phyloP scores from a whole-genome alignment of 2,888 invertebrate species.

The Odontocolon sp. region DNA sequence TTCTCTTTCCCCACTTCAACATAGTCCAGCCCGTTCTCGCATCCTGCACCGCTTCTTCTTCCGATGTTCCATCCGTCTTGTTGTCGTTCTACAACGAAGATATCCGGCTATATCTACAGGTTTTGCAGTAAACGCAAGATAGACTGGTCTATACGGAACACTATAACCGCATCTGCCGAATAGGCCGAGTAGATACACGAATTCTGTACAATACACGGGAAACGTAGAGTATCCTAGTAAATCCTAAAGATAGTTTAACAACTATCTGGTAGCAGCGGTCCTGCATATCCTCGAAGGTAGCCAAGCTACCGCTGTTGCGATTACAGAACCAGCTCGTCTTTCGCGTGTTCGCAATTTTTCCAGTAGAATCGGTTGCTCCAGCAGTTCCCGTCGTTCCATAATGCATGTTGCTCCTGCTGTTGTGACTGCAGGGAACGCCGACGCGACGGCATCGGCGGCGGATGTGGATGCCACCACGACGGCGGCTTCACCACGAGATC shows the following conservation, averaged over 20 bases:
- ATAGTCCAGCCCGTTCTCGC: slow-evolving; percentile 6
- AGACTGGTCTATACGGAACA: background rate
- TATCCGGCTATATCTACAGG: background rate
- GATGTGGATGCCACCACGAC: slow-evolving; percentile 21
- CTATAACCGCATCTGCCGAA: no score
- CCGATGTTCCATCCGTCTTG: slow-evolving; percentile 1
- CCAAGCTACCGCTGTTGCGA: slow-evolving; percentile 54
- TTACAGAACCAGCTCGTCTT: slow-evolving; percentile 67
- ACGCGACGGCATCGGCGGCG: slow-evolving; percentile 45
- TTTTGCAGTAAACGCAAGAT: background rate
- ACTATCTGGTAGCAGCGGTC: background rate
- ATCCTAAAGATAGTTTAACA: no score
- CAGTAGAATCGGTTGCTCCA: slow-evolving; percentile 67
- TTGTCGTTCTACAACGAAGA: background rate
- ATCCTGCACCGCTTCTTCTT: background rate
- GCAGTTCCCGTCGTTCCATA: slow-evolving; percentile 73
- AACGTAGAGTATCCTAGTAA: no score
- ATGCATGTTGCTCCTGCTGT: slow-evolving; percentile 73
- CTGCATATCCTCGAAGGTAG: slow-evolving; percentile 55
- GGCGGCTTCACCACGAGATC: background rate
- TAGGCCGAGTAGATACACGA: no score
- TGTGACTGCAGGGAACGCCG: slow-evolving; percentile 31
- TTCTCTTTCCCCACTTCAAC: slow-evolving; percentile 15
- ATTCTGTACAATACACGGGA: no score
- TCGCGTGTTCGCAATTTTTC: slow-evolving; percentile 77